Evolutionary conservation across 2,113 vertebrate genomes (phyloP).

Genomic region (Montifringilla adamsi): DNA sequence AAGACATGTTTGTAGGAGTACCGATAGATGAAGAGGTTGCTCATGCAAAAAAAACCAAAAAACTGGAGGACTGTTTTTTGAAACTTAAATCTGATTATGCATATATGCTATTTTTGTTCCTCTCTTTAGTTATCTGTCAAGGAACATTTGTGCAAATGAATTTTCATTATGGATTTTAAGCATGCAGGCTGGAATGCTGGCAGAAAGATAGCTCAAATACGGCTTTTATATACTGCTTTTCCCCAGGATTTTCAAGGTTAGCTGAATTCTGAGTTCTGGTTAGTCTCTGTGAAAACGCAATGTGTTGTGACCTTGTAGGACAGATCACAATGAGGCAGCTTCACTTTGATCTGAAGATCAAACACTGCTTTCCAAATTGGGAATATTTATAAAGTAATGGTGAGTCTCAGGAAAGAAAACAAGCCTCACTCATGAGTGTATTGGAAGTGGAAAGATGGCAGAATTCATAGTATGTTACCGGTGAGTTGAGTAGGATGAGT

Average conservation of each 20-base stretch:
- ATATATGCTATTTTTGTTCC: conserved; percentile 56
- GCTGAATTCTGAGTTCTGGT: not conserved
- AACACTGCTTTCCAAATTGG: not conserved
- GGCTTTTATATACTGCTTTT: not conserved
- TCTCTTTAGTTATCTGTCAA: conserved; percentile 58
- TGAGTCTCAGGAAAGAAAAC: not conserved
- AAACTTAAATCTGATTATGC: conserved; percentile 54
- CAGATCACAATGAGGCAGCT: conserved; percentile 1
- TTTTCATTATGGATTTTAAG: conserved; percentile 57
- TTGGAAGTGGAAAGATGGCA: not conserved
- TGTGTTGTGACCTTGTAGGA: conserved; percentile 6
- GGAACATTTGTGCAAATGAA: conserved; percentile 62
- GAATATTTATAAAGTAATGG: not conserved
- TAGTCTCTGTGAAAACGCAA: not conserved
- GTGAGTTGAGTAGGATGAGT: conserved; percentile 37
- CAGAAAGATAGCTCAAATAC: conserved; percentile 32
- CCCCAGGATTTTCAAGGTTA: not conserved
- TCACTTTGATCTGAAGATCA: conserved; percentile 49
- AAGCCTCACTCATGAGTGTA: not conserved
- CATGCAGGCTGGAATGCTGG: conserved; percentile 17
- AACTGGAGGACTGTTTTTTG: conserved; percentile 39
- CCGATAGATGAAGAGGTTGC: conserved; percentile 36
- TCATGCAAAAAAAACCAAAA: conserved; percentile 21
- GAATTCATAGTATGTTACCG: not conserved
- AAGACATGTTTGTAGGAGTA: conserved; percentile 56